A percentile compares a stretch with the other conserved stretches of the same genome.
Conservation (phyloP, 2,797 vertebrate species). For the Schizopygopsis pylzovi region DNA sequence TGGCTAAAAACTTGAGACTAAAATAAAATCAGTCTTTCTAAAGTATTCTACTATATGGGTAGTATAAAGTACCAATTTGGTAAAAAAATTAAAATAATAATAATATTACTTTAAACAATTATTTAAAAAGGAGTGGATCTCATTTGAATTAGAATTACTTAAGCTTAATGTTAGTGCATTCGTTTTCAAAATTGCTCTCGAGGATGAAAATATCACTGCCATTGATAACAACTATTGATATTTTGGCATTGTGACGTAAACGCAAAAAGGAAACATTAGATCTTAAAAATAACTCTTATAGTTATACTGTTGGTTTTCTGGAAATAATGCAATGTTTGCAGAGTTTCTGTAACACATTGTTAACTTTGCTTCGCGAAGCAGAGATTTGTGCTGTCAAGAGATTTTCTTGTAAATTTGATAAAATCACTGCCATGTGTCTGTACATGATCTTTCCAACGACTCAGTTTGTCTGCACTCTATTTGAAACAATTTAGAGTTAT, state of each 20-base stretch:
- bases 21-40: background rate
- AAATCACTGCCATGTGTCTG: slow-evolving; percentile 37
- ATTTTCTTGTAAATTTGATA: slow-evolving; percentile 25
- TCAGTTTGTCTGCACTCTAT: background rate
- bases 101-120: background rate
- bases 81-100: too few relatives aligned
- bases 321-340: slow-evolving; percentile 26
- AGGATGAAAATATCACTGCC: too few relatives aligned
- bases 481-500: slow-evolving; percentile 21
- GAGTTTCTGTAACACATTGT: slow-evolving; percentile 31
- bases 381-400: slow-evolving; percentile 19
- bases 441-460: slow-evolving; percentile 1
- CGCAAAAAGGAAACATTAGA: background rate
- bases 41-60: background rate
- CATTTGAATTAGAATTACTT: background rate
- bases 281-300: background rate
- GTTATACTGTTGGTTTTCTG: background rate
- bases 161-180: background rate
- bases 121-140: background rate
- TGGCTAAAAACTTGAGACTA: background rate
- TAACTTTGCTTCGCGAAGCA: slow-evolving; percentile 11
- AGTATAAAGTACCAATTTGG: background rate
- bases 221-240: too few relatives aligned
- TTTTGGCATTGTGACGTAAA: background rate
- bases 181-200: background rate